These are phyloP conservation scores for Drosophila obscura DNA, from an alignment of 1,140 invertebrate genomes.

Conservation along the genomic window DNA sequence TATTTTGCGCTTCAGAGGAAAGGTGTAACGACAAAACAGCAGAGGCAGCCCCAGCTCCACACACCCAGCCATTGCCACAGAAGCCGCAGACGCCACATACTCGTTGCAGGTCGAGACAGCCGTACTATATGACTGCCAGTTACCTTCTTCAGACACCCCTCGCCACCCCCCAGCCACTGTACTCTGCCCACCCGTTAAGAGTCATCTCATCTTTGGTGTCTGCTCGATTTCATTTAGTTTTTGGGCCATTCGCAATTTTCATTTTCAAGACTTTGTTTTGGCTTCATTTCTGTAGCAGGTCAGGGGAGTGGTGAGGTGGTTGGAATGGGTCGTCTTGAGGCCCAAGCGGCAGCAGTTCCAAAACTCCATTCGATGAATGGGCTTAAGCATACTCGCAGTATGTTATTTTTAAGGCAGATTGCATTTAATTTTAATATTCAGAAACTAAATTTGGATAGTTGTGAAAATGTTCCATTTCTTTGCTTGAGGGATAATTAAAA, in stretches of 20 bases:
- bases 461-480: too few relatives aligned
- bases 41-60: constrained; percentile 34
- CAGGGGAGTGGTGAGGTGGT: too few relatives aligned
- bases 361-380: too few relatives aligned
- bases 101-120: background rate
- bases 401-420: too few relatives aligned
- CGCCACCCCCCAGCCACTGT: background rate
- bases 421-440: too few relatives aligned
- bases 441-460: too few relatives aligned
- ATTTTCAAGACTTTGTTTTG: constrained; percentile 2
- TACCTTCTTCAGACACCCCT: constrained; percentile 15
- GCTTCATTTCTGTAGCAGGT: too few relatives aligned
- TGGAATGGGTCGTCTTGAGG: too few relatives aligned
- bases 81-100: constrained; percentile 29
- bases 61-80: constrained; percentile 44
- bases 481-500: too few relatives aligned
- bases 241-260: constrained; percentile 6
- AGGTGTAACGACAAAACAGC: constrained; percentile 68
- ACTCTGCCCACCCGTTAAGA: background rate
- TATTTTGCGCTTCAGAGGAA: constrained; percentile 70
- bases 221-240: constrained; percentile 4
- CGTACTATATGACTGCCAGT: constrained; percentile 20
- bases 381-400: too few relatives aligned
- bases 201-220: background rate
- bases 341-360: too few relatives aligned